phyloP scores from a whole-genome alignment of 2,797 vertebrate genomes.

The Spinus olivaceus region DNA sequence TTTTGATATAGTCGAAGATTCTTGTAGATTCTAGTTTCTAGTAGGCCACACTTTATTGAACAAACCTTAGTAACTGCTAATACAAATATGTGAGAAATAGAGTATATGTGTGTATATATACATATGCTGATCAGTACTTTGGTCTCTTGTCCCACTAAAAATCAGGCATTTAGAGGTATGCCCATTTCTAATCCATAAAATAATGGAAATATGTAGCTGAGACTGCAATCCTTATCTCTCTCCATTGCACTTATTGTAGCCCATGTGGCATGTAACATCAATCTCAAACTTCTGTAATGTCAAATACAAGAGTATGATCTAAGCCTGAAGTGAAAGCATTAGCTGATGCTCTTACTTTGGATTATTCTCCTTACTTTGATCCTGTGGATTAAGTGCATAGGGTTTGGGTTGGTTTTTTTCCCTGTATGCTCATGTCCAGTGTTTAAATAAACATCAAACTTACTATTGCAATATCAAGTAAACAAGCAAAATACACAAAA shows the following conservation, averaged over 20 bases:
- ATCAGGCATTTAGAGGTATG: neutral
- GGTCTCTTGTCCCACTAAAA: neutral
- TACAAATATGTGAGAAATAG: neutral
- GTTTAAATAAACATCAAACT: neutral
- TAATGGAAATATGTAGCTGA: neutral
- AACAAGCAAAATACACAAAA: neutral
- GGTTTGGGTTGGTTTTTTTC: neutral
- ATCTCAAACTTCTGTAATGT: constrained; percentile 1
- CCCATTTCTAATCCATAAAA: constrained; percentile 22
- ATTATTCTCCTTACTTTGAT: constrained; percentile 24
- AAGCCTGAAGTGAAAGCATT: constrained; percentile 21
- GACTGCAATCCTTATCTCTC: neutral
- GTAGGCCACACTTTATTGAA: neutral
- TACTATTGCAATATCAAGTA: neutral
- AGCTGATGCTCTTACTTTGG: constrained; percentile 22
- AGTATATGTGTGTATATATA: rapidly evolving
- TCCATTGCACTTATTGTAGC: neutral
- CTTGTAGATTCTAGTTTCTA: neutral
- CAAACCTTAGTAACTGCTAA: neutral
- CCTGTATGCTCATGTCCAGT: neutral
- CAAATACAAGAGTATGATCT: constrained; percentile 11
- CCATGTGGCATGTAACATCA: neutral
- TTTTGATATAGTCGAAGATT: neutral
- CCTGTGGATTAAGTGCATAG: neutral
- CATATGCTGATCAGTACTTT: neutral